These are phyloP conservation scores for Platyrinchus mystaceus DNA, from an alignment of 2,797 vertebrate genomes.

Conservation along the genomic window DNA sequence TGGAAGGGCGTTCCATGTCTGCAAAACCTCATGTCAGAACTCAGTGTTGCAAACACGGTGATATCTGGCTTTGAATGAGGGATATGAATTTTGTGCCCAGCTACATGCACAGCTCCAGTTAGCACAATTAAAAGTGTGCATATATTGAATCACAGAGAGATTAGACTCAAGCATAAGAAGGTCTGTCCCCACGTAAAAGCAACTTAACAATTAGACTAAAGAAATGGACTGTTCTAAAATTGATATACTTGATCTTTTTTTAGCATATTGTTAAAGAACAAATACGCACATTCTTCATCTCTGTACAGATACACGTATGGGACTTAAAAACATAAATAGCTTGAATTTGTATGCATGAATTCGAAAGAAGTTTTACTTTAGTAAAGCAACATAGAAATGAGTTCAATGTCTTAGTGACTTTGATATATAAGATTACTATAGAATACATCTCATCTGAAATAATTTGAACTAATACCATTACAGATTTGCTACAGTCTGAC, in stretches of 20 bases:
- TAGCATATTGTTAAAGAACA: slow-evolving; percentile 28
- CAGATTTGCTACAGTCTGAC: slow-evolving; percentile 22
- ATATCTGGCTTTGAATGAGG: background rate
- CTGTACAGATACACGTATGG: background rate
- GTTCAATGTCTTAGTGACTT: background rate
- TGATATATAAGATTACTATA: background rate
- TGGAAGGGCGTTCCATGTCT: background rate
- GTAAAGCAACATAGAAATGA: background rate
- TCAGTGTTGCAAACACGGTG: background rate
- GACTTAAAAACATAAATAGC: slow-evolving; percentile 19
- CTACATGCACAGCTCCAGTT: background rate
- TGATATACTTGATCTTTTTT: slow-evolving; percentile 14
- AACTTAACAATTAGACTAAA: slow-evolving; percentile 29
- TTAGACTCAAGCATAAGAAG: background rate
- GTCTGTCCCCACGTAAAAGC: slow-evolving; percentile 22
- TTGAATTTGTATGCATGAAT: background rate
- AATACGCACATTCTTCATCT: background rate
- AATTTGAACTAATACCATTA: slow-evolving; percentile 20
- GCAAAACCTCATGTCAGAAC: background rate
- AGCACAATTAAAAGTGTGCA: slow-evolving; percentile 13
- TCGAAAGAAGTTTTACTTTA: slow-evolving; percentile 18
- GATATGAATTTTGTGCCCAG: slow-evolving; percentile 1
- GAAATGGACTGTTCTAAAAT: slow-evolving; percentile 25
- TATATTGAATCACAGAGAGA: slow-evolving; percentile 3
- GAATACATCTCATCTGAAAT: background rate